Base-by-base conservation (phyloP, 1,140 invertebrate genomes). In the Calliopsis andreniformis region DNA sequence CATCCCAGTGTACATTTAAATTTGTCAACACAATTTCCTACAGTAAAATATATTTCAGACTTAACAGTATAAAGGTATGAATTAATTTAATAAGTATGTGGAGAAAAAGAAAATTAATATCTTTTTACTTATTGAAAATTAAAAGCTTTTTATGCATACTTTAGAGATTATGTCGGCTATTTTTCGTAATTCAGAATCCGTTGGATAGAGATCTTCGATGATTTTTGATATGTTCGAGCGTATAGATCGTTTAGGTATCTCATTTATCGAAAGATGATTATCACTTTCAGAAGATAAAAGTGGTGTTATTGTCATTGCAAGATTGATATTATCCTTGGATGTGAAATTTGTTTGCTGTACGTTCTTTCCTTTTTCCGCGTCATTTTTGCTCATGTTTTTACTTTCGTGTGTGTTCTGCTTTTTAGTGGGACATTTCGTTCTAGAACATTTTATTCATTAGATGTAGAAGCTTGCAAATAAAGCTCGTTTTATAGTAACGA, bases 1-100 rank as follows among this genome's bases (percentile, higher is more conserved):
- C 95, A 0, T 93, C 88, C 94, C 97, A 96, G 80, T 94, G 93
- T 61, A 96, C 93, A 81, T 93, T 88, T 88, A 93, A 92, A 93
- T 93, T 93, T 75, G 93, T 92, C 12, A 94, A 91, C 83, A 96
- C 94, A 32, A 95, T 95, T 89, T 97, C 95, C 93, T 95, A 3
- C 2, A 5, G 18, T 23, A 10, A 28, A 23, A 7, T 8, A 73
- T 0, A 12, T 35, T 49, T 32, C 14, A 20, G 8, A 25, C 16
- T 3, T 25, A 71, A 61, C 30, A 18, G 14, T 47, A 1, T n/a
- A n/a, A 10, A 14, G 14, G 7, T 39, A 23, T 18, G n/a, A 18
- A n/a, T n/a, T n/a, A n/a, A n/a, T n/a, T n/a, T n/a, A n/a, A n/a
- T n/a, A n/a, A n/a, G n/a, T n/a, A n/a, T n/a, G n/a, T n/a, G n/a